These are phyloP conservation scores for Euthynnus affinis DNA, from an alignment of 2,797 vertebrate genomes.

Conservation along the genomic window DNA sequence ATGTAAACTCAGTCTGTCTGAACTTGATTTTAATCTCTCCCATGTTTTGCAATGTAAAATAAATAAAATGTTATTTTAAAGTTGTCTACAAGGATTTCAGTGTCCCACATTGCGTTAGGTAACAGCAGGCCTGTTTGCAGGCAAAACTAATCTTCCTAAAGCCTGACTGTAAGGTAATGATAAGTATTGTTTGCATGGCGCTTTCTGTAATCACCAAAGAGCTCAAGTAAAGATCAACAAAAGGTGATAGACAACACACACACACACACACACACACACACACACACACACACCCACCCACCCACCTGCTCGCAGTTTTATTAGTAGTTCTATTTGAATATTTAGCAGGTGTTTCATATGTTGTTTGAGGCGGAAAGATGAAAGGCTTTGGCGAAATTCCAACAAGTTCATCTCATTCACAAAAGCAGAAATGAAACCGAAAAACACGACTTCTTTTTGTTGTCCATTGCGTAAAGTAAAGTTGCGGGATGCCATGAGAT, in stretches of 20 bases:
- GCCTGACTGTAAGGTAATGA: slow-evolving; percentile 59
- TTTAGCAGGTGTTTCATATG: not conserved
- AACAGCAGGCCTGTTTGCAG: slow-evolving; percentile 37
- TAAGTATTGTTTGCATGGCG: slow-evolving; percentile 63
- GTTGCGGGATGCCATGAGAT: no score
- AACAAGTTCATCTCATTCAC: not conserved
- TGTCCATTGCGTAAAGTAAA: no score
- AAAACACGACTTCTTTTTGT: not conserved
- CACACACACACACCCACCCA: slow-evolving; percentile 12
- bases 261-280: slow-evolving; percentile 16
- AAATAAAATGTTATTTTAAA: slow-evolving; percentile 9
- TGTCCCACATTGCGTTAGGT: slow-evolving; percentile 10
- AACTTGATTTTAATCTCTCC: not conserved
- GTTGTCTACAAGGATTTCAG: slow-evolving; percentile 33
- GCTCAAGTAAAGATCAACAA: slow-evolving; percentile 57
- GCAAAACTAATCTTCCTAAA: slow-evolving; percentile 52
- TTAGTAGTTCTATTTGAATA: slow-evolving; percentile 11
- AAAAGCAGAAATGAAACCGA: not conserved
- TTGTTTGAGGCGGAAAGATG: not conserved
- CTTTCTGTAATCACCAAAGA: slow-evolving; percentile 52
- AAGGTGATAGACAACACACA: slow-evolving; percentile 47
- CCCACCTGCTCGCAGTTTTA: not conserved
- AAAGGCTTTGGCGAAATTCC: not conserved
- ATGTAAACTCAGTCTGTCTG: not conserved
- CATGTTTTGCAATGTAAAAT: slow-evolving; percentile 11